Conservation (phyloP, 2,888 invertebrate species). For the Hanleya hanleyi region DNA sequence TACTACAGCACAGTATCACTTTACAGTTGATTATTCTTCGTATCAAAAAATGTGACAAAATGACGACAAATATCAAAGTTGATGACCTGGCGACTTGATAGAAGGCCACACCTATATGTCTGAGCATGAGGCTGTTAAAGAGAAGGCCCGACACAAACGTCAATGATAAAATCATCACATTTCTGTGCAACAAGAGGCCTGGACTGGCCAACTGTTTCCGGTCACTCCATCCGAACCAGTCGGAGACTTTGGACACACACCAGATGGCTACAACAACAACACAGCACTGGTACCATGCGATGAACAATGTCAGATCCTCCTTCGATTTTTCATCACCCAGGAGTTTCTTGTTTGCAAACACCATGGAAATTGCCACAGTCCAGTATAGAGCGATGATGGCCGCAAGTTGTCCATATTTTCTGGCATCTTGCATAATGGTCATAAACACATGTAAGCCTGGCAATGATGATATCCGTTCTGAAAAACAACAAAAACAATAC, state of each 20-base stretch:
- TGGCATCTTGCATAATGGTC: not conserved
- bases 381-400: conserved; percentile 74
- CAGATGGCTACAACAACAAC: conserved; percentile 52
- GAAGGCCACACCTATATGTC: conserved; percentile 71
- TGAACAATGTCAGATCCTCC: conserved; percentile 62
- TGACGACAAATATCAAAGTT: conserved; percentile 70
- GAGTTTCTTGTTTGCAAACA: conserved; percentile 94
- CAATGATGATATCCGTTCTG: no score
- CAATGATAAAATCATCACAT: conserved; percentile 61
- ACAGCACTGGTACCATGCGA: conserved; percentile 70
- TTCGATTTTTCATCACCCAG: conserved; percentile 78
- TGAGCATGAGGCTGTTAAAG: conserved; percentile 72
- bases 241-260: not conserved
- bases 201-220: not conserved
- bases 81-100: conserved; percentile 72
- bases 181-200: conserved; percentile 37
- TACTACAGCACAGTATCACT: conserved; percentile 59
- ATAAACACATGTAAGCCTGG: no score
- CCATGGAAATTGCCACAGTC: conserved; percentile 93
- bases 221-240: not conserved
- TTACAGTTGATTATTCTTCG: conserved; percentile 50
- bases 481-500: no score
- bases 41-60: conserved; percentile 64
- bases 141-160: conserved; percentile 65
- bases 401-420: conserved; percentile 20